Evolutionary conservation across 1,140 invertebrate genomes (phyloP), one percentile per base, ranked within the genome.

Genomic region (Physella acuta): DNA sequence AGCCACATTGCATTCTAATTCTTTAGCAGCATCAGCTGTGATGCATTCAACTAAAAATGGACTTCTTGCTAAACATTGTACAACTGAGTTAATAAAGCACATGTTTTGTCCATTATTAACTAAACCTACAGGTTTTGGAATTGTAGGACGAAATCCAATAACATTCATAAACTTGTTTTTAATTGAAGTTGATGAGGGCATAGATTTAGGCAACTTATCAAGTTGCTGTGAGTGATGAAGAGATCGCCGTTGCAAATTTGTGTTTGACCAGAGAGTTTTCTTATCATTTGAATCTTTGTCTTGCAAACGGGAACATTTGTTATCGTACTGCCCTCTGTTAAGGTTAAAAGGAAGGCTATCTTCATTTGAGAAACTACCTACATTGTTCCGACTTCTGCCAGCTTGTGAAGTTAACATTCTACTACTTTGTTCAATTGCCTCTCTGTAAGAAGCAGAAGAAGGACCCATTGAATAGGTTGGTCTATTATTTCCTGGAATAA

Each of bases 31-130:
- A 63, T 78, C 76, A 30, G 37, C 64, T 37, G 67, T 63, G 14
- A 83, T 70, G 44, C 73, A 71, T n/a, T 77, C 71, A 24, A 74
- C 73, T 14, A 84, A 70, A 37, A 74, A 66, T 1, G 82, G 82
- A 16, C 73, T 81, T 33, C 78, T 71, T 8, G 81, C 74, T 49
- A 84, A 61, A 71, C 81, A 84, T 70, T 84, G 82, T 11, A 84
- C 55, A n/a, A 82, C 74, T 58, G 79, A 75, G 64, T 84, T 84
- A 70, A 84, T 79, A 61, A 84, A 84, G 71, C 82, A 84, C 44
- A 82, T 66, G 64, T 82, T 83, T 63, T 81, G 76, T 28, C 81
- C 79, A 64, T 80, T 75, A 70, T 82, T 83, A 53, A 72, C 70
- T 24, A 84, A 63, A 20, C 82, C 82, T 17, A 76, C 74, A 26